Conservation (phyloP, 2,113 vertebrate species). For the Tylochromis polylepis region DNA sequence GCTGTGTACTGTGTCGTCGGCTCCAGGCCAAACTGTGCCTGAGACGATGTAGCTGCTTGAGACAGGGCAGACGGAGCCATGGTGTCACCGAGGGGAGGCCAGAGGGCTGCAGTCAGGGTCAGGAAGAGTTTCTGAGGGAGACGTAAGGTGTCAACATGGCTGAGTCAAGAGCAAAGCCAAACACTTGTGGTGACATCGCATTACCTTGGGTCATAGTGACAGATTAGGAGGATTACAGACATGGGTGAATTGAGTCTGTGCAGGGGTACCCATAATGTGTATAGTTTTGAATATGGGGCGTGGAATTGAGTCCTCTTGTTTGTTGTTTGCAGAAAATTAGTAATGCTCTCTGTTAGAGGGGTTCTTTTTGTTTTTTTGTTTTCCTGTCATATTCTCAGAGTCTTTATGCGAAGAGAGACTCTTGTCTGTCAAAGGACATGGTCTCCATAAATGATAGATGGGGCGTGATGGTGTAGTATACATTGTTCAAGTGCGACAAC, state of each 20-base stretch:
- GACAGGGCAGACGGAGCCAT: conserved; percentile 46
- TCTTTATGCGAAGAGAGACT: neutral
- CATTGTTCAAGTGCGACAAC: conserved; percentile 28
- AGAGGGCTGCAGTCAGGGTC: conserved; percentile 41
- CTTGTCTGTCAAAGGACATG: neutral
- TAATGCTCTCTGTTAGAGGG: neutral
- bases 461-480: neutral
- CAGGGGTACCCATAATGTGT: conserved; percentile 1
- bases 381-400: neutral
- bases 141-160: conserved; percentile 41
- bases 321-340: neutral
- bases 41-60: conserved; percentile 52
- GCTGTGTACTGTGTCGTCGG: conserved; percentile 4
- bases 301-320: neutral
- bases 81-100: conserved; percentile 9
- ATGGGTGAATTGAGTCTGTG: conserved; percentile 9
- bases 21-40: conserved; percentile 50
- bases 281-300: neutral
- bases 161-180: conserved; percentile 36
- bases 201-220: conserved; percentile 48
- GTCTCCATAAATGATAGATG: neutral
- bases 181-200: conserved; percentile 53
- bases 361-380: neutral
- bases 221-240: conserved; percentile 55
- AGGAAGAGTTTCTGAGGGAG: conserved; percentile 34